Evolutionary conservation across 2,113 vertebrate species (phyloP), one percentile per base, ranked within the genome.

Genomic region (Struthio camelus): DNA sequence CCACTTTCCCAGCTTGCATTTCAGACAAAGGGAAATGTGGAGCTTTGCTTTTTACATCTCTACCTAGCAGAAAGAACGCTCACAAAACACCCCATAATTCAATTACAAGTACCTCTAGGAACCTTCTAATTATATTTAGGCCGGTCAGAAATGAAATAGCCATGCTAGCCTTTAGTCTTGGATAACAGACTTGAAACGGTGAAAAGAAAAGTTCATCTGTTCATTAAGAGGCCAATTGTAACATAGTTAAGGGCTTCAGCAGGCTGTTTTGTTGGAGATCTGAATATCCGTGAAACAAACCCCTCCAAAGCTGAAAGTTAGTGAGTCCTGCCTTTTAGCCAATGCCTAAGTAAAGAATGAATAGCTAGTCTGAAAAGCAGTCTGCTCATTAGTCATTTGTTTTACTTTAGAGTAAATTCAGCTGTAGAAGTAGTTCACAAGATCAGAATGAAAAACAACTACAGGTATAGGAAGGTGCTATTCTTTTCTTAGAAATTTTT

Each of bases 51-150:
- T 97, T 94, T 61, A 91, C 61, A 73, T 92, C 81, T 78, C 85
- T 95, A 96, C 93, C 93, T 97, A 93, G 86, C 70, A 87, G 87
- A 84, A 87, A 94, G 92, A 96, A 97, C 89, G 95, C 79, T 94
- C 93, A 72, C 72, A 87, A 96, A 96, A 93, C 80, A 86, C 77
- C 90, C 94, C 91, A 95, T 97, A 97, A 97, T 96, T 97, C 97
- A 97, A 97, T 97, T 96, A 96, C 89, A 97, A 98, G 92, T 94
- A 97, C 95, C 86, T 97, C 94, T 72, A 95, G 95, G 92, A 97
- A 94, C 77, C 90, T 95, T 96, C 83, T 96, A 97, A 98, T 97
- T 97, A 98, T 91, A 90, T 86, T 94, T 92, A 97, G 96, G 70
- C 76, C 66, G 96, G 91, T 95, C 96, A 96, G 96, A 96, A 97